Conservation (phyloP, 2,113 vertebrate genomes). For the Nansenia antarctica region DNA sequence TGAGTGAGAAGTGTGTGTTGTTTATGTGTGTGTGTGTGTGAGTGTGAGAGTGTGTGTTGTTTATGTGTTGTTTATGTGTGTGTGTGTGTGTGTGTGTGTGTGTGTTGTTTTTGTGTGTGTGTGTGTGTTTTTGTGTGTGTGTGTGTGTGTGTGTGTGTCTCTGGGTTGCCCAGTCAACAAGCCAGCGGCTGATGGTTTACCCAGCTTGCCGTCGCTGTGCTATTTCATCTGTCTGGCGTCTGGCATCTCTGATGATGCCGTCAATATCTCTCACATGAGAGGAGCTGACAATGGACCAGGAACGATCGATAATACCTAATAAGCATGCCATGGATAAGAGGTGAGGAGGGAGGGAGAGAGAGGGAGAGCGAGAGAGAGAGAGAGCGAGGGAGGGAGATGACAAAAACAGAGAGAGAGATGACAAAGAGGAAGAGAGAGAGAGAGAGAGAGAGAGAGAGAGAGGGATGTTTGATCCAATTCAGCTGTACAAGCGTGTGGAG, state of each 20-base stretch:
- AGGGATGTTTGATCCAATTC: slow-evolving; percentile 96
- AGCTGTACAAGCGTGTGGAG: slow-evolving; percentile 90
- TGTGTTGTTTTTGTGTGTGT: slow-evolving; percentile 8
- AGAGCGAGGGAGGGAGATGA: slow-evolving; percentile 70
- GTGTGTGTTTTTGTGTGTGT: not conserved
- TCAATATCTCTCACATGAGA: slow-evolving; percentile 98
- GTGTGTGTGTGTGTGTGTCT: slow-evolving; percentile 55
- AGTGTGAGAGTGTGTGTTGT: slow-evolving; percentile 20
- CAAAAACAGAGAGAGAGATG: slow-evolving; percentile 31
- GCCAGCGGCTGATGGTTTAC: slow-evolving; percentile 96
- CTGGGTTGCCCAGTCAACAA: slow-evolving; percentile 90
- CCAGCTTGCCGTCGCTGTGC: slow-evolving; percentile 94
- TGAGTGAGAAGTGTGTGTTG: too few species aligned
- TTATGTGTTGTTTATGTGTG: slow-evolving; percentile 14
- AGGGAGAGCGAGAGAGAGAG: slow-evolving; percentile 21
- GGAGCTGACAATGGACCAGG: slow-evolving; percentile 98
- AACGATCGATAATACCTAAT: slow-evolving; percentile 99
- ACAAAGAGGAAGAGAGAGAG: slow-evolving; percentile 64
- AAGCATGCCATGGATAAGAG: slow-evolving; percentile 93
- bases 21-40: slow-evolving; percentile 13
- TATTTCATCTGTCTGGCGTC: slow-evolving; percentile 96
- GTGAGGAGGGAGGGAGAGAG: slow-evolving; percentile 61
- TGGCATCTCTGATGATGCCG: slow-evolving; percentile 94
- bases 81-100: slow-evolving; percentile 21
- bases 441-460: slow-evolving; percentile 61